phyloP scores from a whole-genome alignment of 2,888 invertebrate genomes.

The Hololepta plana region DNA sequence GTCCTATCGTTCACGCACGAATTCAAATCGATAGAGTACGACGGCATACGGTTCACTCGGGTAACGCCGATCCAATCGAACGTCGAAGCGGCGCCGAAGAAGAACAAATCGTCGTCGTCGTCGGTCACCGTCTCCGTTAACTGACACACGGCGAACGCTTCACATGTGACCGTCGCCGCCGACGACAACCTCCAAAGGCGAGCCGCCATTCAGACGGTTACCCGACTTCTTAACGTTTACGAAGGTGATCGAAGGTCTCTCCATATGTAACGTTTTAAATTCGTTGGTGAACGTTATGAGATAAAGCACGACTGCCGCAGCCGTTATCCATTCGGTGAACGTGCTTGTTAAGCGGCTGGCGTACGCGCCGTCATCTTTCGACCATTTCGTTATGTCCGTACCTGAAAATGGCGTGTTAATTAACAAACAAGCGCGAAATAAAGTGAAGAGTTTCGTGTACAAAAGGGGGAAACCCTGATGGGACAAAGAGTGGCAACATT shows the following conservation, averaged over 20 bases:
- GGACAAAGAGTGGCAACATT: neutral
- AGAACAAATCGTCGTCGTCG: too few species aligned
- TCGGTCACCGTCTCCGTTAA: too few species aligned
- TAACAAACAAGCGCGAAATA: too few species aligned
- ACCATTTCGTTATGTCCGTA: conserved; percentile 23
- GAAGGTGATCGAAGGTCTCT: conserved; percentile 9
- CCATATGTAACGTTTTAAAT: conserved; percentile 28
- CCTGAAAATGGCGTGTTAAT: conserved; percentile 9
- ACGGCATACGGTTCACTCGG: too few species aligned
- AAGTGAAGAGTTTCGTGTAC: neutral
- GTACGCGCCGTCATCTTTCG: conserved; percentile 34
- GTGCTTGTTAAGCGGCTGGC: conserved; percentile 34
- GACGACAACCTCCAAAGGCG: too few species aligned
- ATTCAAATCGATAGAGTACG: conserved; percentile 22
- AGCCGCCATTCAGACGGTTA: too few species aligned
- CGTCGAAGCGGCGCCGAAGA: too few species aligned
- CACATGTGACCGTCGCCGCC: too few species aligned
- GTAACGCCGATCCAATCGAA: too few species aligned
- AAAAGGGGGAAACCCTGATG: neutral
- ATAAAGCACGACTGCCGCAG: conserved; percentile 31
- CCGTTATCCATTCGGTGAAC: conserved; percentile 38
- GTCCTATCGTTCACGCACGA: conserved; percentile 36
- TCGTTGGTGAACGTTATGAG: conserved; percentile 36
- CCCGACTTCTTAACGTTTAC: conserved; percentile 2
- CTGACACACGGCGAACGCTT: too few species aligned